A percentile compares a stretch with the other conserved stretches of the same genome.
Evolutionary conservation across 2,113 vertebrate species (phyloP).

Genomic region (Thalassarche chlororhynchos): DNA sequence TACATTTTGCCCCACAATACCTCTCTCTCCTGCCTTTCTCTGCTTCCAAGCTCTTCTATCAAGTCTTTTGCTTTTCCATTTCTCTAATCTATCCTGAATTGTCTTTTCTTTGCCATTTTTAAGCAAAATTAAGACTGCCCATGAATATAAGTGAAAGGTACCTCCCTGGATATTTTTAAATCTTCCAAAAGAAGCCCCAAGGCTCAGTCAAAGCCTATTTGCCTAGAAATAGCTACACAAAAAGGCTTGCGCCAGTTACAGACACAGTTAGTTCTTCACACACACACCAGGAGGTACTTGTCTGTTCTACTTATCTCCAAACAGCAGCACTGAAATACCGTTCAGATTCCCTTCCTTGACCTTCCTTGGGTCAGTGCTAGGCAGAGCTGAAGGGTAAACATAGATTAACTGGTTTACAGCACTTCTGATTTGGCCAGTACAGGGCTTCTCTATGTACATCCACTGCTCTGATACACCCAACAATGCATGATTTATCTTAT

Average conservation of each 20-base stretch:
- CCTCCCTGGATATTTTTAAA: background rate
- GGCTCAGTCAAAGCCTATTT: conserved; percentile 31
- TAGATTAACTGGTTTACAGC: background rate
- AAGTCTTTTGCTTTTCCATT: background rate
- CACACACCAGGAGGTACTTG: background rate
- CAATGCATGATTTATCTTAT: background rate
- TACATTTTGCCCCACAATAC: background rate
- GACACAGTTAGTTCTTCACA: background rate
- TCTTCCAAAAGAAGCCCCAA: conserved; percentile 4
- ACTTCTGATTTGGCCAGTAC: background rate
- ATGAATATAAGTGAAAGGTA: conserved; percentile 8
- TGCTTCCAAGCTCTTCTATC: background rate
- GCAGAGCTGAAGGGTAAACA: background rate
- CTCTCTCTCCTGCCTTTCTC: background rate
- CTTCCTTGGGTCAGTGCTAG: background rate
- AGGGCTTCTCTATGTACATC: background rate
- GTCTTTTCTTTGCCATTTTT: background rate
- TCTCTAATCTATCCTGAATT: background rate
- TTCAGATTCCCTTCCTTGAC: background rate
- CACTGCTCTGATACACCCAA: background rate
- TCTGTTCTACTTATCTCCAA: background rate
- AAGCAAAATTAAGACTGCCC: conserved; percentile 28
- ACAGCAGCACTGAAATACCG: background rate
- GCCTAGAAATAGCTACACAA: conserved; percentile 21
- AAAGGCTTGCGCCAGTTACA: background rate